phyloP scores from a whole-genome alignment of 2,797 vertebrate genomes.

The Pantherophis alleghaniensis region DNA sequence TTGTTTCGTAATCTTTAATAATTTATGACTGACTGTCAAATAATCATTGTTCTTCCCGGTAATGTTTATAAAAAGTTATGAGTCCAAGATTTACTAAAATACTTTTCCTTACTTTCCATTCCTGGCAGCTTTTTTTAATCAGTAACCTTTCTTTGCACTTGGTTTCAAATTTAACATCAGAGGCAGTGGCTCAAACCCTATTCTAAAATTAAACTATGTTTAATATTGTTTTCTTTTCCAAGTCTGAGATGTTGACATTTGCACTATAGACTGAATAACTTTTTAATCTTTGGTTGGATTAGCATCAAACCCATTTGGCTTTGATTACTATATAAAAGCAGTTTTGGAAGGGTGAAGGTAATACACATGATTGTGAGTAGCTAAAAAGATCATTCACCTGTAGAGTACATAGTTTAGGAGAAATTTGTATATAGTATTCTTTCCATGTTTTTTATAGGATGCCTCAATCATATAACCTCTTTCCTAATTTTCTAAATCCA shows the following conservation, averaged over 20 bases:
- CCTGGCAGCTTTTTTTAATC: neutral
- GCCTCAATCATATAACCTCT: neutral
- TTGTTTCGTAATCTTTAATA: neutral
- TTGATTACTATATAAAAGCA: neutral
- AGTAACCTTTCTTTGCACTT: neutral
- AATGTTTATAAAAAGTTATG: constrained; percentile 10
- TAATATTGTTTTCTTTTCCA: neutral
- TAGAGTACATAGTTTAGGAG: neutral
- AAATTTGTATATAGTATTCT: neutral
- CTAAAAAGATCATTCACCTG: neutral
- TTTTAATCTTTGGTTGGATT: neutral
- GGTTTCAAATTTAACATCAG: neutral
- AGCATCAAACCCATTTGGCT: neutral
- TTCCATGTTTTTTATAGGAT: neutral
- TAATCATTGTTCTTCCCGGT: neutral
- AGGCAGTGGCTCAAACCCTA: neutral
- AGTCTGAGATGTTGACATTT: neutral
- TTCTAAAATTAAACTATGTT: neutral
- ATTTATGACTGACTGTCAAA: neutral
- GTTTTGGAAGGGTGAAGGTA: neutral
- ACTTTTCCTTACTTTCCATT: neutral
- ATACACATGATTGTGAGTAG: neutral
- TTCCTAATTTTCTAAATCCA: neutral
- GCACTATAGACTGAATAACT: neutral
- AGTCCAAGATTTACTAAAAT: neutral